These are phyloP conservation scores for Cyprinodon tularosa DNA, from an alignment of 2,113 vertebrate species.

Conservation along the genomic window DNA sequence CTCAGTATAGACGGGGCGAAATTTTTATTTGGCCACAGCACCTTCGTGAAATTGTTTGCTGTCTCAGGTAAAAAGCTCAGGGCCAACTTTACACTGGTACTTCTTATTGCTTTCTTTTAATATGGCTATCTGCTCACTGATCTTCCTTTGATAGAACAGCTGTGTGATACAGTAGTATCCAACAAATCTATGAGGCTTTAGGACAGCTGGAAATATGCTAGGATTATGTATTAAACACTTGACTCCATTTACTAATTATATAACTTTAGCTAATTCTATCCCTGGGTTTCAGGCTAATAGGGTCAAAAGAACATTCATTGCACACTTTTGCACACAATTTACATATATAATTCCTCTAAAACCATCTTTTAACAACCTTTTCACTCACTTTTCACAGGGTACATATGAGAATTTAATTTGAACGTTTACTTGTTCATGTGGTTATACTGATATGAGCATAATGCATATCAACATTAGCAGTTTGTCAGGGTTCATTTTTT, in stretches of 20 bases:
- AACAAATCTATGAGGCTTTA: neutral
- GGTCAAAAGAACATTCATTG: neutral
- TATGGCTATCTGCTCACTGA: neutral
- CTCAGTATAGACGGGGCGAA: no score
- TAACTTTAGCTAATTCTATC: neutral
- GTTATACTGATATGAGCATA: no score
- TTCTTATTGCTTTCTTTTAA: neutral
- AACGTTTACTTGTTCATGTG: no score
- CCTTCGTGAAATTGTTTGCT: neutral
- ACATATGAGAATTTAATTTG: no score
- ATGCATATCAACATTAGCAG: no score
- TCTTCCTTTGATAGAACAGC: neutral
- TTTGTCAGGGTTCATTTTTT: no score
- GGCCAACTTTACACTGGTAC: neutral
- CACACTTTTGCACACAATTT: neutral
- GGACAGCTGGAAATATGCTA: neutral
- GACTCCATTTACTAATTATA: neutral
- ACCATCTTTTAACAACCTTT: no score
- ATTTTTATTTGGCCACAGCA: neutral
- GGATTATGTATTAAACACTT: neutral
- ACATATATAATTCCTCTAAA: no score
- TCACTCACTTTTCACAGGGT: no score
- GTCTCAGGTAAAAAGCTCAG: neutral
- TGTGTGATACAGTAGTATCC: neutral
- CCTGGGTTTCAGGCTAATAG: neutral